These are phyloP conservation scores for Sebastiscus albofasciatus DNA, from an alignment of 2,797 vertebrate species.

Conservation along the genomic window DNA sequence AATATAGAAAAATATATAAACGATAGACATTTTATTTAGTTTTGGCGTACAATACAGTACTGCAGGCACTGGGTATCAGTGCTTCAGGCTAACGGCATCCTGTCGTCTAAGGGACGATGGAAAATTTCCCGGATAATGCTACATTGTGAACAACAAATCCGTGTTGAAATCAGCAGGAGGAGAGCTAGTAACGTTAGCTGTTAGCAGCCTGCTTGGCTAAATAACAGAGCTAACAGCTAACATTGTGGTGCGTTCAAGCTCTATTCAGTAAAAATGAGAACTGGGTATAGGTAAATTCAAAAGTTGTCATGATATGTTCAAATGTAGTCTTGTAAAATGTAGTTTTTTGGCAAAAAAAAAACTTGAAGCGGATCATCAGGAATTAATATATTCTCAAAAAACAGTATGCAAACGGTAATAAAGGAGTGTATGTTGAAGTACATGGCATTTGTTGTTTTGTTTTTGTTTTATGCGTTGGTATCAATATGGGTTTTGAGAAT, in stretches of 20 bases:
- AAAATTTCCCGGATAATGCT: neutral
- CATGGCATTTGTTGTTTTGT: neutral
- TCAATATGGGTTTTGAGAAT: no score
- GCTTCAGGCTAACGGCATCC: no score
- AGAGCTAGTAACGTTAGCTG: neutral
- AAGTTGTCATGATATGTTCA: neutral
- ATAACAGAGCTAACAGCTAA: neutral
- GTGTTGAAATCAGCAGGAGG: neutral
- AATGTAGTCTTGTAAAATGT: neutral
- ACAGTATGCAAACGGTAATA: neutral
- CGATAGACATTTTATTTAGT: no score
- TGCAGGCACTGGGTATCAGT: no score
- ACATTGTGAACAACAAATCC: neutral
- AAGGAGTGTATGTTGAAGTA: no score
- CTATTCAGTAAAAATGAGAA: no score
- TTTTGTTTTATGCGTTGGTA: neutral
- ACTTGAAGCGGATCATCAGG: neutral
- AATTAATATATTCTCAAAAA: rapidly evolving
- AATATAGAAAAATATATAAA: no score
- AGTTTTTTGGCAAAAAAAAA: neutral
- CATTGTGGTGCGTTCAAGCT: neutral
- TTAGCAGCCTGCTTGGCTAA: neutral
- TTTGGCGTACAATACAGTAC: no score
- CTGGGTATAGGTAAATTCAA: neutral
- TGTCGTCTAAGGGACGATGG: no score